Conservation (phyloP, 2,888 invertebrate genomes). For the Acrobasis suavella region DNA sequence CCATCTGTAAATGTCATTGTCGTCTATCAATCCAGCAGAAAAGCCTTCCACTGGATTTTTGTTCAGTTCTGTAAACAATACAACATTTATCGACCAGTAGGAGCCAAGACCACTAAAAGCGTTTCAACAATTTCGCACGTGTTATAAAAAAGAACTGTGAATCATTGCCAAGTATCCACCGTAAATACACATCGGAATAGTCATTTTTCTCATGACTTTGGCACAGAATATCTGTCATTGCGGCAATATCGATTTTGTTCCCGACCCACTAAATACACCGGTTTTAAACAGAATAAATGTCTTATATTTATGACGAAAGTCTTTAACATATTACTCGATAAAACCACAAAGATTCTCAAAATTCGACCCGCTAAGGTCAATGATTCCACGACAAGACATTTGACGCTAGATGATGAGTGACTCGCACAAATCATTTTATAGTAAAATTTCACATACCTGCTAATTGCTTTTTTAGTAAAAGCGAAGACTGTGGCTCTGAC, state of each 20-base stretch:
- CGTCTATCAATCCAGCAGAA: constrained; percentile 99
- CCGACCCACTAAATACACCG: constrained; percentile 32
- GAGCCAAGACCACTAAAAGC: neutral
- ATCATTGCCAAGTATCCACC: constrained; percentile 53
- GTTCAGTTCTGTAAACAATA: constrained; percentile 92
- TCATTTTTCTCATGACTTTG: constrained; percentile 52
- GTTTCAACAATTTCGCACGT: constrained; percentile 27
- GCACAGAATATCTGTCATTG: constrained; percentile 65
- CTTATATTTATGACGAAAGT: constrained; percentile 31
- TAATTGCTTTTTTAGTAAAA: constrained; percentile 97
- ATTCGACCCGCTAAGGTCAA: constrained; percentile 79
- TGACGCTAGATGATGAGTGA: constrained; percentile 57
- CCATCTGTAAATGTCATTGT: constrained; percentile 99
- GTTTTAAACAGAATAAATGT: constrained; percentile 34
- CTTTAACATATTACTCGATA: constrained; percentile 33
- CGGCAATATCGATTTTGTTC: constrained; percentile 73
- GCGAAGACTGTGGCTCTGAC: constrained; percentile 97
- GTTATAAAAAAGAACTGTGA: constrained; percentile 40
- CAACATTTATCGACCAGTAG: constrained; percentile 1
- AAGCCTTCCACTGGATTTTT: constrained; percentile 99
- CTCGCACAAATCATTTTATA: constrained; percentile 47
- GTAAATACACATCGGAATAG: constrained; percentile 54
- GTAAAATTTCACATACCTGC: constrained; percentile 87
- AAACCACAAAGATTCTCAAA: constrained; percentile 61
- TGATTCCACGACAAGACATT: constrained; percentile 69